Base-by-base conservation (phyloP, 64 coral and sea anemone species). In the Exaiptasia diaphana region DNA sequence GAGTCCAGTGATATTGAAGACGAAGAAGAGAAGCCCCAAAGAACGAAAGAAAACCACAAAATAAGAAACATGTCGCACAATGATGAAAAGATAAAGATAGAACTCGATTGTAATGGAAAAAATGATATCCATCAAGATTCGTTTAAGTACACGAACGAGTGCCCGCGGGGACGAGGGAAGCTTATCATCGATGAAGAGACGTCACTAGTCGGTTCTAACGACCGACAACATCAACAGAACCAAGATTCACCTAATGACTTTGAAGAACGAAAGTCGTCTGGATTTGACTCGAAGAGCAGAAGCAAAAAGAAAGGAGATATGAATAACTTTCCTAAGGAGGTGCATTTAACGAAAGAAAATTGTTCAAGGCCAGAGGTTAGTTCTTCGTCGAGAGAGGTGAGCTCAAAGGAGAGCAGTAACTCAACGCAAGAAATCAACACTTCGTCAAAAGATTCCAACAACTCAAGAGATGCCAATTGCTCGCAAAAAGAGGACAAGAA, bases 231-330 rank as follows among this genome's bases (percentile, higher is more conserved):
- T 48, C 69, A 73, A 20, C 69, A 73, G 44, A 41, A 73, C 15
- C 38, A 45, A 3, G 69, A 73, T 40, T 65, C 61, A 4, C 69
- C 69, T 0, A 49, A 45, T 13, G 69, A 73, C 14, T 73, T 42
- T 37, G 69, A 45, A 22, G 69, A 73, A 2, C 32, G 38, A 15
- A 73, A 73, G 38, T 45, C 38, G 25, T 18, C 21, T 25, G 61
- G 38, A 4, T n/a, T n/a, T n/a, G 45, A 46, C 20, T 40, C 68
- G 1, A 72, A 48, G 69, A 25, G 5, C 11, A 87, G 78, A 73
- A 18, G 48, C 37, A 87, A 87, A 57, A 85, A 85, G 82, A 85
- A 84, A 84, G n/a, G n/a, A n/a, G n/a, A n/a, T n/a, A 63, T 4
- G 20, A 62, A n/a, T n/a, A n/a, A n/a, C n/a, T n/a, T n/a, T n/a